Base-by-base conservation (phyloP, 2,113 vertebrate genomes). In the Epinephelus fuscoguttatus region DNA sequence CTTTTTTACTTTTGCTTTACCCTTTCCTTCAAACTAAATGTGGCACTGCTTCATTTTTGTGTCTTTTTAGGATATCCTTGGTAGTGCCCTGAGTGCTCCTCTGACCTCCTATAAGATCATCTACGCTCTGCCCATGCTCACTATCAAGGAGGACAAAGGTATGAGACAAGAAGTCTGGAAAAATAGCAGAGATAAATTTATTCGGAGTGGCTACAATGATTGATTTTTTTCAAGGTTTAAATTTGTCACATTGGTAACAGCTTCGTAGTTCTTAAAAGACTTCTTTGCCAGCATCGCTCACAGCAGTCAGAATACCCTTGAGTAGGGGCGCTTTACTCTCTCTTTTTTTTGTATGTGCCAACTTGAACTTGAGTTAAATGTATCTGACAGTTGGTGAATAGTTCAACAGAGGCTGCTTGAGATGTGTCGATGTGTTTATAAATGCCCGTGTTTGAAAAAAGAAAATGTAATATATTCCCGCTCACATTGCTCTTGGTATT, bases 111-210 rank as follows among this genome's bases (percentile, higher is more conserved):
- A 99, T 85, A 97, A 96, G 79, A 94, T 97, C 61, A 96, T 99
- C 9, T 98, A 98, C 1, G 95, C 97, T 69, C 96, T 99, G 68
- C 98, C 98, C 27, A 99, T 99, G 98, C 96, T 99, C 73, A 98
- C 97, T 49, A 99, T 99, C 91, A 99, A 98, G 90, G 98, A 99
- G 81, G 97, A 99, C 81, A 99, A 99, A 98, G 98, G 98, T 99
- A 96, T 50, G 11, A 73, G 33, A 59, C 25, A 56, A 64, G 18
- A 70, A 55, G 40, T 78, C 17, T 0, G 27, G 4, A 3, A 15
- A n/a, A 42, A 21, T 4, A 23, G 60, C 21, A 14, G 60, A 30
- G 49, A 60, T 42, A 7, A 1, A 30, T 70, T 68, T 23, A 70
- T 68, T 23, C 21, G 15, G 42, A 60, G 49, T 64, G 8, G 17